Evolutionary conservation across 2,797 vertebrate genomes (phyloP).

Genomic region (Megalops cyprinoides): DNA sequence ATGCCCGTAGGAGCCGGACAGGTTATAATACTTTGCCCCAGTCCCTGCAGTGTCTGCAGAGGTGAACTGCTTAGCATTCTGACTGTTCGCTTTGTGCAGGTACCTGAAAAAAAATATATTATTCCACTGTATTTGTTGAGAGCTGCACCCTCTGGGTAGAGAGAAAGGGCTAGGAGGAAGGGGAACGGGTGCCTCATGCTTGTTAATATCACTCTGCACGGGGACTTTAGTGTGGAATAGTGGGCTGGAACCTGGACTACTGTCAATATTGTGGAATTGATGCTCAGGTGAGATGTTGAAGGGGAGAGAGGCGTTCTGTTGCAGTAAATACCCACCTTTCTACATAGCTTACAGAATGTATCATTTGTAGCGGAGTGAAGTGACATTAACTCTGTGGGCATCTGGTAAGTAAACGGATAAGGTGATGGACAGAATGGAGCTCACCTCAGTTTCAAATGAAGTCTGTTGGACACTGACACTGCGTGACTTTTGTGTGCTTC

Average conservation of each 20-base stretch:
- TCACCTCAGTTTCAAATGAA: not conserved
- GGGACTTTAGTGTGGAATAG: not conserved
- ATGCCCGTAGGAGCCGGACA: too few relatives aligned
- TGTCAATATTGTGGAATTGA: conserved; percentile 8
- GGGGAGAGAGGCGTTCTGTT: not conserved
- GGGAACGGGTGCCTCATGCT: not conserved
- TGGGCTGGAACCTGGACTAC: not conserved
- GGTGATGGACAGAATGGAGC: not conserved
- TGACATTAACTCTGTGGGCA: too few relatives aligned
- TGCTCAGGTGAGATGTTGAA: not conserved
- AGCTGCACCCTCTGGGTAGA: not conserved
- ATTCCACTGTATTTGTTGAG: not conserved
- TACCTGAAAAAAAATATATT: not conserved
- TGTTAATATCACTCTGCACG: not conserved
- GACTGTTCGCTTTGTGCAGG: not conserved
- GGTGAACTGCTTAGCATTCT: too few relatives aligned
- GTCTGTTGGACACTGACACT: not conserved
- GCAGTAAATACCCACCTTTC: not conserved
- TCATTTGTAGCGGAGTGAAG: too few relatives aligned
- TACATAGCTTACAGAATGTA: too few relatives aligned
- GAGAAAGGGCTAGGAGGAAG: not conserved
- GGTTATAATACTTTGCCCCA: too few relatives aligned
- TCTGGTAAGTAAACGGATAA: not conserved
- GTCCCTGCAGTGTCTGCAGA: too few relatives aligned
- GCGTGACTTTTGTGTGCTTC: not conserved